A percentile compares a stretch with the other conserved stretches of the same genome.
Conservation (phyloP, 1,140 invertebrate genomes). For the Nephila pilipes region DNA sequence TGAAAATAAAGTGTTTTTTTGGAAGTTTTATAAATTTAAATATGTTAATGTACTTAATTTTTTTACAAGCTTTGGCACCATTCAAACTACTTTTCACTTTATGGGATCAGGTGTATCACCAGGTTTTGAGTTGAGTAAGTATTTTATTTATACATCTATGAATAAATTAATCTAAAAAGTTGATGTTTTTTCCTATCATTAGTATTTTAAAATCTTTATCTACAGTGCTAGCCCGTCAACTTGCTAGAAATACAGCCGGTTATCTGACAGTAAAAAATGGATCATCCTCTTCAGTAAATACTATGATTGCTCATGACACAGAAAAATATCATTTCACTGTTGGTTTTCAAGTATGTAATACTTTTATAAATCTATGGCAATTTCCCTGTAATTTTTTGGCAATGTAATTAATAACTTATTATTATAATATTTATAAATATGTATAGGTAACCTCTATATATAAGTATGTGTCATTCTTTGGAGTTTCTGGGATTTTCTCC, state of each 20-base stretch:
- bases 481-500: too few species aligned
- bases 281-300: constrained; percentile 88
- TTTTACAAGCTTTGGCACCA: constrained; percentile 85
- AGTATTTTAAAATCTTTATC: constrained; percentile 29
- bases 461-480: too few species aligned
- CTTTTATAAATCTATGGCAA: not conserved
- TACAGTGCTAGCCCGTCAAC: constrained; percentile 89
- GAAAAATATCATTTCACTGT: constrained; percentile 85
- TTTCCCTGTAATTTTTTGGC: not conserved
- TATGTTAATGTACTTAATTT: not conserved
- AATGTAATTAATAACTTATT: too few species aligned
- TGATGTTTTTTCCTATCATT: not conserved
- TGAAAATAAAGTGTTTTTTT: too few species aligned
- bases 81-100: constrained; percentile 87
- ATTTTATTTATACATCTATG: not conserved
- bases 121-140: constrained; percentile 87
- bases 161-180: not conserved
- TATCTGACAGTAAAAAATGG: constrained; percentile 92
- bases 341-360: constrained; percentile 84
- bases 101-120: constrained; percentile 87
- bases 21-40: too few species aligned
- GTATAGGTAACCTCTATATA: too few species aligned
- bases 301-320: constrained; percentile 89
- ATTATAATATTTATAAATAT: too few species aligned
- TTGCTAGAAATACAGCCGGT: constrained; percentile 92